Evolutionary conservation across 1,140 invertebrate genomes (phyloP).

Genomic region (Zaprionus camerounensis): DNA sequence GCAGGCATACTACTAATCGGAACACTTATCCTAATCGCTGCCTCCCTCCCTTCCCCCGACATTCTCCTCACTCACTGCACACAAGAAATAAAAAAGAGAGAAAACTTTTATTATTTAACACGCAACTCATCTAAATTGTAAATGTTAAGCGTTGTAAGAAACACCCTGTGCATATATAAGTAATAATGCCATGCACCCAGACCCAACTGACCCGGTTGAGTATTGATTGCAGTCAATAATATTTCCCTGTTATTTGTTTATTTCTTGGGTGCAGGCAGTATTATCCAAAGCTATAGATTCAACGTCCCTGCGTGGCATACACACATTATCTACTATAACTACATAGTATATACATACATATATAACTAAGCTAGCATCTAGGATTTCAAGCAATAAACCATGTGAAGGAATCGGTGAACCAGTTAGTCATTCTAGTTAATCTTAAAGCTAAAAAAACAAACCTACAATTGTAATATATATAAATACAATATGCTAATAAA

Average conservation of each 20-base stretch:
- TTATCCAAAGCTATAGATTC: slow-evolving; percentile 35
- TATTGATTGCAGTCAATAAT: slow-evolving; percentile 21
- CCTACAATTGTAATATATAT: slow-evolving; percentile 51
- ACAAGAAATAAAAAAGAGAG: not conserved
- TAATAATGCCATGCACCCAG: slow-evolving; percentile 22
- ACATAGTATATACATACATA: slow-evolving; percentile 36
- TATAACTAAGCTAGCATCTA: slow-evolving; percentile 58
- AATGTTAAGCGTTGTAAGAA: slow-evolving; percentile 47
- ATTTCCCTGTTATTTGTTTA: slow-evolving; percentile 3
- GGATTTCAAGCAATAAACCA: slow-evolving; percentile 63
- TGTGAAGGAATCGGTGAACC: slow-evolving; percentile 18
- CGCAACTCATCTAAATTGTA: slow-evolving; percentile 9
- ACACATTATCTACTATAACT: slow-evolving; percentile 53
- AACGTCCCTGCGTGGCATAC: slow-evolving; percentile 51
- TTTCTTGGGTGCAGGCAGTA: slow-evolving; percentile 34
- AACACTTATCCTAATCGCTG: not conserved
- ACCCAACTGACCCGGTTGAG: slow-evolving; percentile 11
- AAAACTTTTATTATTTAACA: slow-evolving; percentile 23
- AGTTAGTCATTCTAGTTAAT: slow-evolving; percentile 18
- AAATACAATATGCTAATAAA: slow-evolving; percentile 53
- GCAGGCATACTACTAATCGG: slow-evolving; percentile 79
- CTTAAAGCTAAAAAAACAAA: slow-evolving; percentile 21
- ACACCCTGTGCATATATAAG: slow-evolving; percentile 40
- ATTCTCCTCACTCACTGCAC: not conserved
- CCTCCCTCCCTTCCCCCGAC: not conserved